phyloP scores from a whole-genome alignment of 2,888 invertebrate species.

The Acleris literana region DNA sequence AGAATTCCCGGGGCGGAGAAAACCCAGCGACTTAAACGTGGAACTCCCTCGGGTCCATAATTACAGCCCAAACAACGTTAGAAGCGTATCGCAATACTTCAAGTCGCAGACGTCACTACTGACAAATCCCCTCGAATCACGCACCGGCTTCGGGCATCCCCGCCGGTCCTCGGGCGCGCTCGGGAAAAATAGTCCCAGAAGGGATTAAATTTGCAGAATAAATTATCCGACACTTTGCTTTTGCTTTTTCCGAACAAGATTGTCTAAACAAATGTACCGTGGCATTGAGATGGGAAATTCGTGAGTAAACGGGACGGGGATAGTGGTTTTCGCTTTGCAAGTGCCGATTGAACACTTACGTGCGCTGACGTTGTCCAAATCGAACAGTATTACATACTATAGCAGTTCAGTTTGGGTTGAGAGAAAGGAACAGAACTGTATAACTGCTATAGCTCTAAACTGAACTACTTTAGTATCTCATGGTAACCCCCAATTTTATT shows the following conservation, averaged over 20 bases:
- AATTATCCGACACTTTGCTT: constrained; percentile 52
- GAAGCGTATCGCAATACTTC: constrained; percentile 25
- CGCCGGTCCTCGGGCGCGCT: constrained; percentile 38
- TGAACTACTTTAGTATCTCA: too few species aligned
- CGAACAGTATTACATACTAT: neutral
- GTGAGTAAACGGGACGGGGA: constrained; percentile 10
- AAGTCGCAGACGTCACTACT: constrained; percentile 22
- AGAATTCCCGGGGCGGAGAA: neutral
- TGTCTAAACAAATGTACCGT: constrained; percentile 46
- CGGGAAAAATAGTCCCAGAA: constrained; percentile 53
- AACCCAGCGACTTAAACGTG: neutral
- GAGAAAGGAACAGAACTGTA: too few species aligned
- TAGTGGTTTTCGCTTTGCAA: constrained; percentile 17
- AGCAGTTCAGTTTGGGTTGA: too few species aligned
- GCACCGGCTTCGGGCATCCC: constrained; percentile 8
- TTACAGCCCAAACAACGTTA: constrained; percentile 27
- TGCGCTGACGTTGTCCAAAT: constrained; percentile 4
- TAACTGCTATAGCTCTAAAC: too few species aligned
- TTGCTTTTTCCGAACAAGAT: constrained; percentile 50
- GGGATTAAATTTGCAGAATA: constrained; percentile 57
- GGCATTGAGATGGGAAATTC: constrained; percentile 17
- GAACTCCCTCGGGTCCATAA: constrained; percentile 15
- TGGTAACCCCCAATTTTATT: neutral
- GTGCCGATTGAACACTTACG: constrained; percentile 16
- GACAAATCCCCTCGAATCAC: constrained; percentile 25